Evolutionary conservation across 2,797 vertebrate species (phyloP), one percentile per base, ranked within the genome.

Genomic region (Prunella strophiata): DNA sequence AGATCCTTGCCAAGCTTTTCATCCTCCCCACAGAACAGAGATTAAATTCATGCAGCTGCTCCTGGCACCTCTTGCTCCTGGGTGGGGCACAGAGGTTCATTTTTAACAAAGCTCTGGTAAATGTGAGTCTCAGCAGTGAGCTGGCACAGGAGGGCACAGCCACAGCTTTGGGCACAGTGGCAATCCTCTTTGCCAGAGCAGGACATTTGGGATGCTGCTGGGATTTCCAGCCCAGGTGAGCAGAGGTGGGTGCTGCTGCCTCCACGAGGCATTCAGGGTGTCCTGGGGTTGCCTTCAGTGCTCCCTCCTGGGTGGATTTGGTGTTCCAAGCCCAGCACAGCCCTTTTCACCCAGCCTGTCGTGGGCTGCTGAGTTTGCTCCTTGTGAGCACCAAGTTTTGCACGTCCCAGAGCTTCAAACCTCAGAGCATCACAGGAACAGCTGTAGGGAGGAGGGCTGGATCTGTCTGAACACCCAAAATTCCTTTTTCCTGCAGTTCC

Each of bases 51-150:
- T 32, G 1, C 23, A 76, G 47, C 73, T 48, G 29, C 66, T 71
- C 26, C 48, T 5, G 22, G 40, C 79, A 21, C 67, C 47, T 62
- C 54, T 8, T 32, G 48, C 75, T 52, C 75, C 62, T 47, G 17
- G 36, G 62, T n/a, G 58, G 55, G 65, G 57, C 59, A 42, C 0
- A 0, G 22, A 34, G 51, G 38, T 34, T 62, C 17, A 12, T 25
- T 75, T 23, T n/a, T 7, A 45, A 8, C 20, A 32, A 54, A 59
- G 54, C 38, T 3, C 48, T 42, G 76, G 9, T 2, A 1, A 16
- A 10, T 5, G 1, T 4, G 19, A 30, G 43, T 2, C 5, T 14
- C 57, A 42, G 52, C 19, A 18, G 2, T 0, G 11, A 2, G 17
- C 47, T 32, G 66, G 78, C 77, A 13, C 63, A 23, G 76, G 30